A percentile compares a stretch with the other conserved stretches of the same genome.
phyloP scores from a whole-genome alignment of 1,140 invertebrate genomes.

The Schlechtendalia chinensis region DNA sequence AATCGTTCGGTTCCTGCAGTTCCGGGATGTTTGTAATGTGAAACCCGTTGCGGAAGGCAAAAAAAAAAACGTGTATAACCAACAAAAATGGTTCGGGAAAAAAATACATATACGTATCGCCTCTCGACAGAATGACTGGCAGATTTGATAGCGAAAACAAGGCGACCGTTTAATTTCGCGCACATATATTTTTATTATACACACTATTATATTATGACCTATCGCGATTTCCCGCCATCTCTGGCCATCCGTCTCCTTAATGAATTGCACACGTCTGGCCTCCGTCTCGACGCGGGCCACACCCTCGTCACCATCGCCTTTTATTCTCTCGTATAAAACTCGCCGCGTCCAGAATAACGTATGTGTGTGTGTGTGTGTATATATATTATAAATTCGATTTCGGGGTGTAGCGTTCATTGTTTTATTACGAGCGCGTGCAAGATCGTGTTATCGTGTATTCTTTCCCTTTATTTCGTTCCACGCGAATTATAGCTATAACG shows the following conservation, averaged over 20 bases:
- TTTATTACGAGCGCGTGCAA: no score
- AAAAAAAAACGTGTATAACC: not conserved
- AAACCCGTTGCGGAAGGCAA: constrained; percentile 11
- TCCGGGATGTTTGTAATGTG: constrained; percentile 10
- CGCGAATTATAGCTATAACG: no score
- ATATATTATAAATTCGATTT: no score
- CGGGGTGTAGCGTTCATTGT: no score
- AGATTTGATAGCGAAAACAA: constrained; percentile 25
- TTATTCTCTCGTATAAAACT: constrained; percentile 1
- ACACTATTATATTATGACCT: not conserved
- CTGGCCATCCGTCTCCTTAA: constrained; percentile 20
- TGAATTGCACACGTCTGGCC: constrained; percentile 26
- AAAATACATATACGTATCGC: no score
- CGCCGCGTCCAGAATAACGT: no score
- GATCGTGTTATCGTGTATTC: no score
- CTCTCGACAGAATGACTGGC: constrained; percentile 5
- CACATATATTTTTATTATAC: no score
- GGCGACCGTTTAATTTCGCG: constrained; percentile 25
- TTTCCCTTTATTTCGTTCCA: no score
- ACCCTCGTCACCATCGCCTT: not conserved
- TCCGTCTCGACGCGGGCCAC: not conserved
- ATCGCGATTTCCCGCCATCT: not conserved
- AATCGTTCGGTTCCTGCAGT: not conserved
- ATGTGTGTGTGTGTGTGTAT: no score
- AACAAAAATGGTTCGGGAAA: no score